These are phyloP conservation scores for Rutilus rutilus DNA, from an alignment of 2,113 vertebrate genomes.

Conservation along the genomic window DNA sequence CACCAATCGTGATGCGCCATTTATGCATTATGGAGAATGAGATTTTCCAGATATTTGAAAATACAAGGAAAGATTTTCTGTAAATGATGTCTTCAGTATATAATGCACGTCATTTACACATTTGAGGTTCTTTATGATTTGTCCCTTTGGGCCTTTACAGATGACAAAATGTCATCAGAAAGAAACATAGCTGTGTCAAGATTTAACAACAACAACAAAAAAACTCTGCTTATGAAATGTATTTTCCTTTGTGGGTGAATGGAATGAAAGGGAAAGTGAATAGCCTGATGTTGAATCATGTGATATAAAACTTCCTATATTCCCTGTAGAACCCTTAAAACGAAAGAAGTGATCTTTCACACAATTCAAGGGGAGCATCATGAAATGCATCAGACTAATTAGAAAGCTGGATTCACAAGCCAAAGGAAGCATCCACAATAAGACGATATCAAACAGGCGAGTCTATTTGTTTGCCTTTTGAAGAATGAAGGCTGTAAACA, in stretches of 20 bases:
- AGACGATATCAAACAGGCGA: neutral
- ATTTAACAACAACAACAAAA: neutral
- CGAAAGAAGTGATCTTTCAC: neutral
- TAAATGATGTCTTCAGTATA: neutral
- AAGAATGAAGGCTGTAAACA: neutral
- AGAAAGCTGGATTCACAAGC: constrained; percentile 2
- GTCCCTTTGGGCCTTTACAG: neutral
- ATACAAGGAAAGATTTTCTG: neutral
- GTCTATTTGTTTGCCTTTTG: neutral
- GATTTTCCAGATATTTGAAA: no score
- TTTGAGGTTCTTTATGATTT: no score
- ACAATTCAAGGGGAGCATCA: neutral
- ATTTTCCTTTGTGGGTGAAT: neutral
- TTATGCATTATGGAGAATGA: no score
- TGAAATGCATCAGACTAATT: constrained; percentile 2
- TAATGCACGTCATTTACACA: neutral
- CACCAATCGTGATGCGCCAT: no score
- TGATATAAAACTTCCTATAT: neutral
- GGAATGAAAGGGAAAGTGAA: neutral
- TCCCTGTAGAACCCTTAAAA: neutral
- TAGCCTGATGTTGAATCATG: neutral
- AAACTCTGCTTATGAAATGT: neutral
- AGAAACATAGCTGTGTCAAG: neutral
- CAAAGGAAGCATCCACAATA: constrained; percentile 1
- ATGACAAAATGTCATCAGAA: neutral